phyloP scores from a whole-genome alignment of 2,113 vertebrate species.

The Aramus guarauna region DNA sequence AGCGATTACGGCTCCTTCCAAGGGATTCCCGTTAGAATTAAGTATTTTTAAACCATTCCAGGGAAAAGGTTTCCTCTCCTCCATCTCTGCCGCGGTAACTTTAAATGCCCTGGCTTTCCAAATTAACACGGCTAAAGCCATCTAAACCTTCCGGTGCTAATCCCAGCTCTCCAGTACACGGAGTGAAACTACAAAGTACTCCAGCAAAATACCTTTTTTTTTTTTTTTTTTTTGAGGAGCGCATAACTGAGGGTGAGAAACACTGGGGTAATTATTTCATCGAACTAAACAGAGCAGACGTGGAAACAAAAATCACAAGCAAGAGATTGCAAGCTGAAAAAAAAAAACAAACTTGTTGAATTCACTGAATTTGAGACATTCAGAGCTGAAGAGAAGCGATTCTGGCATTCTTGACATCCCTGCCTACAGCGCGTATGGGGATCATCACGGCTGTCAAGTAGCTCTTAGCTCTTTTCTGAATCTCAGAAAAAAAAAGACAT shows the following conservation, averaged over 20 bases:
- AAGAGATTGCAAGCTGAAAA: not conserved
- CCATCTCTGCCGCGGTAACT: not conserved
- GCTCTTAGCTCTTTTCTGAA: not conserved
- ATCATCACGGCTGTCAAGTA: not conserved
- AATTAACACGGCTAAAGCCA: not conserved
- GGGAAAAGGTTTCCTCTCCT: not conserved
- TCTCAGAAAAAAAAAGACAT: not conserved
- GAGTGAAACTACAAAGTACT: not conserved
- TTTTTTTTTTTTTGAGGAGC: not conserved
- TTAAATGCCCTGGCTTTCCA: not conserved
- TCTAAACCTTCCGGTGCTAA: not conserved
- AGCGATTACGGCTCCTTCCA: not conserved
- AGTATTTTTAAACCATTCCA: not conserved
- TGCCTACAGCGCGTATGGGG: not conserved
- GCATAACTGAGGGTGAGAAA: not conserved
- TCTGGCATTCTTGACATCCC: not conserved
- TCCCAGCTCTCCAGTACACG: not conserved
- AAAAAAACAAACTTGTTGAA: not conserved
- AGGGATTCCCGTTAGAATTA: not conserved
- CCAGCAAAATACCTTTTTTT: not conserved
- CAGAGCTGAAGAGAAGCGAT: fast-evolving
- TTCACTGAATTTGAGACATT: not conserved
- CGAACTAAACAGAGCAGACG: not conserved
- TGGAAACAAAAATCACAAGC: not conserved
- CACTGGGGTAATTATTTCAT: not conserved